phyloP scores from a whole-genome alignment of 2,797 vertebrate species.

The Threskiornis aethiopicus region DNA sequence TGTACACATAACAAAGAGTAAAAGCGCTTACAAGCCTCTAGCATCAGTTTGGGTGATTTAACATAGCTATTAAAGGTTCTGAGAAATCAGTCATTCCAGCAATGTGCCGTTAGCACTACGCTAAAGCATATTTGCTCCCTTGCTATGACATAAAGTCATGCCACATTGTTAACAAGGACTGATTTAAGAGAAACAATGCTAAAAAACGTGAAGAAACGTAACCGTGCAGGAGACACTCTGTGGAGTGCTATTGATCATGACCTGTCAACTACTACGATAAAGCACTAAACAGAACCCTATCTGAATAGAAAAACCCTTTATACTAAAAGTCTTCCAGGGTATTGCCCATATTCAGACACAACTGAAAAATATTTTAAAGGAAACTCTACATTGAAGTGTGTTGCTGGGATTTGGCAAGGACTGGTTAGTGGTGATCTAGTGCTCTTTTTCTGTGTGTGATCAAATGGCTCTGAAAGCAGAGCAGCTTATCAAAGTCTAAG shows the following conservation, averaged over 20 bases:
- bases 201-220: neutral
- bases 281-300: neutral
- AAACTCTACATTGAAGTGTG: neutral
- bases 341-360: neutral
- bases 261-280: neutral
- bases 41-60: neutral
- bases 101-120: accelerated
- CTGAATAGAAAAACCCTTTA: neutral
- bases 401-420: neutral
- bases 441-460: neutral
- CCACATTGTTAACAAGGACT: neutral
- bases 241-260: neutral
- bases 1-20: neutral
- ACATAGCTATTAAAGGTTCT: neutral
- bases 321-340: neutral
- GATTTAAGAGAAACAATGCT: neutral
- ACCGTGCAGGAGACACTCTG: neutral
- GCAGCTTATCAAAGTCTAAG: neutral
- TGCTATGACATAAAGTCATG: neutral
- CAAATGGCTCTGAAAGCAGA: neutral
- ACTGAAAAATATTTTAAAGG: neutral
- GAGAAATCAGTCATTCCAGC: neutral
- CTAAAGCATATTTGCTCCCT: neutral
- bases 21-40: neutral
- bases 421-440: neutral